A percentile compares a stretch with the other conserved stretches of the same genome.
phyloP scores from a whole-genome alignment of 2,113 vertebrate genomes.

The Campylomormyrus tamandua region DNA sequence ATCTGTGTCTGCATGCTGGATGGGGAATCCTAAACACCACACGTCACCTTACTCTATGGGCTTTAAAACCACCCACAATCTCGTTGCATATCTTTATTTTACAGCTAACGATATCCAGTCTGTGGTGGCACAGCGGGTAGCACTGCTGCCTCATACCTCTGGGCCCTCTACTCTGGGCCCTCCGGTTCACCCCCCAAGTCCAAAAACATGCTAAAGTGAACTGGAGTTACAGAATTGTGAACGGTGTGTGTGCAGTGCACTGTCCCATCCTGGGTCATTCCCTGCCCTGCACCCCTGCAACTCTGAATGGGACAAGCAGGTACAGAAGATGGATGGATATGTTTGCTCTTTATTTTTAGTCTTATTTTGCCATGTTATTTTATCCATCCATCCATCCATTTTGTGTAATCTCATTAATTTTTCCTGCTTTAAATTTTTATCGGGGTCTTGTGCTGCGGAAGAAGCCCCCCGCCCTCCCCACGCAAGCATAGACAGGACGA shows the following conservation, averaged over 20 bases:
- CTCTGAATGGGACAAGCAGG: not conserved
- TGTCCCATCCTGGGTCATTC: not conserved
- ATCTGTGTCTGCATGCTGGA: too few relatives aligned
- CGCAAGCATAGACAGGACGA: constrained; percentile 58
- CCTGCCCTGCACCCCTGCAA: not conserved
- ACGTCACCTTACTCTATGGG: too few relatives aligned
- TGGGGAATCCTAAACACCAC: too few relatives aligned
- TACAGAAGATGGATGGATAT: not conserved
- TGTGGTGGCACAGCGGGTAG: too few relatives aligned
- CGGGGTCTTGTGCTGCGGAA: constrained; percentile 37
- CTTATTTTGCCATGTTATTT: not conserved
- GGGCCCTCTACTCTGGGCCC: not conserved
- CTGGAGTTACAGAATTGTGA: not conserved
- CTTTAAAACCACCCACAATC: not conserved
- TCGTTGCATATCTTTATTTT: not conserved
- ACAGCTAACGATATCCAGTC: not conserved
- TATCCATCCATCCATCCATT: not conserved
- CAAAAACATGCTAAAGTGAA: not conserved
- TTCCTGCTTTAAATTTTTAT: constrained; percentile 44
- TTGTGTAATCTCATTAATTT: not conserved
- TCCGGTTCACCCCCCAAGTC: not conserved
- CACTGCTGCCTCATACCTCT: not conserved
- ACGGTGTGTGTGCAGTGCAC: not conserved
- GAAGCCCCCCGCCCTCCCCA: constrained; percentile 38
- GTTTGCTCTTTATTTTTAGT: not conserved